These are phyloP conservation scores for Erythrocercus mccallii DNA, from an alignment of 2,113 vertebrate genomes.

Conservation along the genomic window DNA sequence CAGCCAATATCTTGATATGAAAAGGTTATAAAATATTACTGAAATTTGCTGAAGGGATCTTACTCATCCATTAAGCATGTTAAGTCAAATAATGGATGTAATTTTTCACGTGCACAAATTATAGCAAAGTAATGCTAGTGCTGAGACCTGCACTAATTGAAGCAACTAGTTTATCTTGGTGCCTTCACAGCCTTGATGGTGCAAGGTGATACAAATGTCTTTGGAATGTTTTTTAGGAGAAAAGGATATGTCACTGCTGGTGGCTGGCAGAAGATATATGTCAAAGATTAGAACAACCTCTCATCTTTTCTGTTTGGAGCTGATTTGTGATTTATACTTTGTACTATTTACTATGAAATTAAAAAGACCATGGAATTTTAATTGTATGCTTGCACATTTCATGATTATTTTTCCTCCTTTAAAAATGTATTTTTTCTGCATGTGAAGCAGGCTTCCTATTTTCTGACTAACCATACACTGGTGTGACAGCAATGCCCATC, in stretches of 20 bases:
- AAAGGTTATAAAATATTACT: neutral
- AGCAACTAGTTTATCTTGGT: neutral
- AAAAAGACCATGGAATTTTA: neutral
- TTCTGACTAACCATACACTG: accelerated
- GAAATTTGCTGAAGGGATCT: neutral
- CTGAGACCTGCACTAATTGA: neutral
- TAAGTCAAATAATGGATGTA: neutral
- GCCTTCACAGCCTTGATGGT: neutral
- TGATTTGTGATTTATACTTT: neutral
- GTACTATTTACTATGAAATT: neutral
- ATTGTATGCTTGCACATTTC: neutral
- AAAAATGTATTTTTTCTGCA: neutral
- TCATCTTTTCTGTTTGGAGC: neutral
- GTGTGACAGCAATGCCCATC: neutral
- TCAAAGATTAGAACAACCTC: neutral
- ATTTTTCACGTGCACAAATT: neutral
- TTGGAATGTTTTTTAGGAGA: neutral
- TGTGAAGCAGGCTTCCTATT: neutral
- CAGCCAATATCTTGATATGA: neutral
- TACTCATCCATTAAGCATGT: neutral
- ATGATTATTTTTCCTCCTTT: neutral
- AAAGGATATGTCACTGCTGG: accelerated
- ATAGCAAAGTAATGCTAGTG: neutral
- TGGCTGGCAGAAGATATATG: neutral
- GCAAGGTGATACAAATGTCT: neutral